A percentile compares a stretch with the other conserved stretches of the same genome.
Conservation (phyloP, 2,888 invertebrate species). For the Acleris emargana region DNA sequence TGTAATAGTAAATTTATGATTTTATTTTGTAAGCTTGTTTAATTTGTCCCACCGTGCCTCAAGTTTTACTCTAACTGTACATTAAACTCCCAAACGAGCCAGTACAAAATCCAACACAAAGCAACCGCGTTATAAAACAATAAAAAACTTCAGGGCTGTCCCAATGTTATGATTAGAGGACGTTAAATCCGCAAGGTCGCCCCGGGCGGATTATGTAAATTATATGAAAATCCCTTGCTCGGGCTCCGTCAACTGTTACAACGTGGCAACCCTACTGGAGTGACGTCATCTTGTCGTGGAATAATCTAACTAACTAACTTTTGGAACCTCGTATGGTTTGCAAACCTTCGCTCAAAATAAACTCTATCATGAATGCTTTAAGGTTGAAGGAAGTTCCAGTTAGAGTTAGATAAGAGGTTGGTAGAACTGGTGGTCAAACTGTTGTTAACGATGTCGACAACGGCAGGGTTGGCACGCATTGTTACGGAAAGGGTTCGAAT, state of each 20-base stretch:
- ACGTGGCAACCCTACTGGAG: constrained; percentile 43
- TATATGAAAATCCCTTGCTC: constrained; percentile 62
- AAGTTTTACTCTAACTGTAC: not conserved
- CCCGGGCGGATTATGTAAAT: constrained; percentile 67
- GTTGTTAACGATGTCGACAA: constrained; percentile 9
- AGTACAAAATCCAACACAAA: constrained; percentile 22
- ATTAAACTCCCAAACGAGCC: constrained; percentile 25
- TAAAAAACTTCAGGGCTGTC: constrained; percentile 44
- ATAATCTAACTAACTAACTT: constrained; percentile 43
- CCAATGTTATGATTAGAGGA: constrained; percentile 47
- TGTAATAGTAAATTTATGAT: no score
- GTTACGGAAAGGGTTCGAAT: not conserved
- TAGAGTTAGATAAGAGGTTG: no score
- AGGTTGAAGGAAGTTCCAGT: not conserved
- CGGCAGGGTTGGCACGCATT: constrained; percentile 20
- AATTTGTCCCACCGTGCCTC: no score
- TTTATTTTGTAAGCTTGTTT: no score
- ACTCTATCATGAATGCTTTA: constrained; percentile 6
- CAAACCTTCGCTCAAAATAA: no score
- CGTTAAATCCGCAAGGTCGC: constrained; percentile 27
- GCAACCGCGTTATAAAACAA: constrained; percentile 45
- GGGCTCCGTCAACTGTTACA: constrained; percentile 50
- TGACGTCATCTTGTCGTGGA: constrained; percentile 55
- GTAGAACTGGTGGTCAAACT: constrained; percentile 20
- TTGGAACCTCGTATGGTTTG: no score